Evolutionary conservation across 2,797 vertebrate species (phyloP), one percentile per base, ranked within the genome.

Genomic region (Hemibagrus guttatus): DNA sequence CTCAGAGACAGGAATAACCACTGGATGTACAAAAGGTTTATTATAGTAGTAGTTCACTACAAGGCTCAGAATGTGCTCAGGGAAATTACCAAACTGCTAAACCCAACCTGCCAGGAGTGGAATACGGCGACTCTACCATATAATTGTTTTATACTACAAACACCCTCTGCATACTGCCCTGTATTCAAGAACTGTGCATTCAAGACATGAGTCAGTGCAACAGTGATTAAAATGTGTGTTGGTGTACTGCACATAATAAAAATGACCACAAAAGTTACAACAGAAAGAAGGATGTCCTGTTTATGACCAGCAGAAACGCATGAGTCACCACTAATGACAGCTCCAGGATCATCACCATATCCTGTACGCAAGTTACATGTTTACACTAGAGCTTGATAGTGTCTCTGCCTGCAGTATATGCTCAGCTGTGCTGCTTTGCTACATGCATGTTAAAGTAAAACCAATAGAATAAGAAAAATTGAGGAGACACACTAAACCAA

Each of bases 291-390:
- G 68, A 84, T 46, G 35, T 63, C 21, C n/a, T 84, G 63, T 69
- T 84, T 46, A 49, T 12, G 52, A 63, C 71, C 61, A 35, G 14
- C 58, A 83, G 14, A 72, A 75, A 86, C 54, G 58, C 80, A 58
- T 83, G 85, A 76, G 80, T 83, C 80, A 86, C 23, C 14, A 26
- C 42, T 56, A 56, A 82, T 87, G 58, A 87, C 49, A 28, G 61
- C 52, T 66, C 14, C 19, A 68, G 59, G 17, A 66, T 42, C 21
- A 64, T 76, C 71, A 4, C 31, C 46, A 68, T 78, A 56, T 83
- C 49, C 61, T 83, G 31, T 49, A 28, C 2, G 19, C 7, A 23
- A 86, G 31, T 63, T 23, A 52, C 28, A 26, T 46, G 69, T 61
- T 59, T 75, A 61, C 56, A 31, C 13, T 39, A 42, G 19, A 64